Evolutionary conservation across 2,888 invertebrate species (phyloP).

Genomic region (Poecilobothrus nobilitatus): DNA sequence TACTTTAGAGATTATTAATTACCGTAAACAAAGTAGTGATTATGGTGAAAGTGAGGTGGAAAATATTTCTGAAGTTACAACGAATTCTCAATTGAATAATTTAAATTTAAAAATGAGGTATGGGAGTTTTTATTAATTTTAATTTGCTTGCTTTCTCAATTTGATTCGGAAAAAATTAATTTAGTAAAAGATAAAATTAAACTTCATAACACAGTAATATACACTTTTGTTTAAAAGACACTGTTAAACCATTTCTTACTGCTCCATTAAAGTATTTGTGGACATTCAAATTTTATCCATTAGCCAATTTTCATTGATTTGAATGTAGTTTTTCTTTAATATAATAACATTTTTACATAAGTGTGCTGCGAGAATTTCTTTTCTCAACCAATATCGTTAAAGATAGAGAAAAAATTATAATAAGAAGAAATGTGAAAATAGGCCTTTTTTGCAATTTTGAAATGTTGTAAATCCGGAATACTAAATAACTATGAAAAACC

Average conservation of each 20-base stretch:
- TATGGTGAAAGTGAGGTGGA: no score
- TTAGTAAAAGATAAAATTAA: slow-evolving; percentile 7
- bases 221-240: not conserved
- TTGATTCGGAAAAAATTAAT: no score
- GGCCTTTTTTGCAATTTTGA: no score
- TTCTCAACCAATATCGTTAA: no score
- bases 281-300: not conserved
- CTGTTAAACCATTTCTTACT: not conserved
- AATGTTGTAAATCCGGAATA: no score
- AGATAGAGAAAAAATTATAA: no score
- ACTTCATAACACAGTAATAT: not conserved
- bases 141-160: slow-evolving; percentile 6
- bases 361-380: no score
- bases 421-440: no score
- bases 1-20: no score
- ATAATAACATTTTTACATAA: not conserved
- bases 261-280: not conserved
- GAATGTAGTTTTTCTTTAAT: slow-evolving; percentile 5
- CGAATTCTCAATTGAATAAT: slow-evolving; percentile 11
- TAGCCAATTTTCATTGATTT: slow-evolving; percentile 3
- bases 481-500: no score
- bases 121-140: slow-evolving; percentile 7
- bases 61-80: slow-evolving; percentile 21
- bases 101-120: slow-evolving; percentile 17
- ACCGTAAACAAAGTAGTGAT: no score